Evolutionary conservation across 2,797 vertebrate species (phyloP).

Genomic region (Rhabdophis nuchalis): DNA sequence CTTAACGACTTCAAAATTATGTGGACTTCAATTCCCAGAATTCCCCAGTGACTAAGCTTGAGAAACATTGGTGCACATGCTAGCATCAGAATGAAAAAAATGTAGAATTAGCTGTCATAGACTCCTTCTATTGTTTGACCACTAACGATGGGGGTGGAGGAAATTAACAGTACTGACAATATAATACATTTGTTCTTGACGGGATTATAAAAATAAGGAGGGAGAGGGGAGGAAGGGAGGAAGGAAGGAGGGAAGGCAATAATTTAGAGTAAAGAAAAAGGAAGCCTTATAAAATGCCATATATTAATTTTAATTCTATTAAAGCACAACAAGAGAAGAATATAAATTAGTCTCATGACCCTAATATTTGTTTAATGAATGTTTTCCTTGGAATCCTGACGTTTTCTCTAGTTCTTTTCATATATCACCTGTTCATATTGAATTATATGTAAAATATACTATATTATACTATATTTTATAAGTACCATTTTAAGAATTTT

Average conservation of each 20-base stretch:
- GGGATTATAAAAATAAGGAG: constrained; percentile 29
- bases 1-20: background rate
- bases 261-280: constrained; percentile 36
- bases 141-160: background rate
- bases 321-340: constrained; percentile 36
- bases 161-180: constrained; percentile 50
- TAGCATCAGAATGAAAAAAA: constrained; percentile 24
- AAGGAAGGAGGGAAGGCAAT: background rate
- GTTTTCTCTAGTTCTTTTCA: constrained; percentile 24
- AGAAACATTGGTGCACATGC: background rate
- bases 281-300: constrained; percentile 35
- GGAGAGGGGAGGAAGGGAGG: rapidly evolving
- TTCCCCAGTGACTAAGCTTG: background rate
- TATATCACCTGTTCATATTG: background rate
- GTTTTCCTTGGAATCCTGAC: constrained; percentile 29
- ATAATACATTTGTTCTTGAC: constrained; percentile 58
- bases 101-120: constrained; percentile 51
- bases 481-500: constrained; percentile 13
- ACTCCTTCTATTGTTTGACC: constrained; percentile 51
- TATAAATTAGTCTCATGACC: constrained; percentile 50
- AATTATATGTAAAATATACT: background rate
- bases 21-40: background rate
- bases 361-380: constrained; percentile 34
- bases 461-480: constrained; percentile 5
- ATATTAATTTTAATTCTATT: constrained; percentile 48